Evolutionary conservation across 2,797 vertebrate genomes (phyloP).

Genomic region (Chanos chanos): DNA sequence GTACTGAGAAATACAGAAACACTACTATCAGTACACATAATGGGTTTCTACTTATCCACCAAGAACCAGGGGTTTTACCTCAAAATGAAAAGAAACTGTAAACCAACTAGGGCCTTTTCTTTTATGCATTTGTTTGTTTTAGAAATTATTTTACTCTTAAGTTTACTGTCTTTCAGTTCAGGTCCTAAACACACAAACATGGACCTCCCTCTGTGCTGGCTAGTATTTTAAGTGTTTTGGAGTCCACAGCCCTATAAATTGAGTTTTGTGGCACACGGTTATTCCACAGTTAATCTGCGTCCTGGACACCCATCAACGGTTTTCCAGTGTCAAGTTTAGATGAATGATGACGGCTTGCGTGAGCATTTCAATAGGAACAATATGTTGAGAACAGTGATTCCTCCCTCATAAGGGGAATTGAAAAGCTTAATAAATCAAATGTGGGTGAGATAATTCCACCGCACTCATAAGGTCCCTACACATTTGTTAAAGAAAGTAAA

Average conservation of each 20-base stretch:
- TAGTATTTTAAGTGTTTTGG: not conserved
- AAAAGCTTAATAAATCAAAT: conserved; percentile 55
- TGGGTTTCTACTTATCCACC: too few species aligned
- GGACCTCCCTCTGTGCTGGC: not conserved
- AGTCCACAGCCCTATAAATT: conserved; percentile 25
- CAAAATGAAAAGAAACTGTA: not conserved
- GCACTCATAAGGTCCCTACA: conserved; percentile 24
- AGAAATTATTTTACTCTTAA: too few species aligned
- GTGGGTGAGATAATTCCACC: conserved; percentile 28
- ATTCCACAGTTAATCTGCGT: conserved; percentile 32
- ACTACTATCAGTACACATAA: too few species aligned
- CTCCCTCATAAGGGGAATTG: conserved; percentile 46
- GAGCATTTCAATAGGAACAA: conserved; percentile 55
- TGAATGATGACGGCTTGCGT: conserved; percentile 55
- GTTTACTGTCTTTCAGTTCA: too few species aligned
- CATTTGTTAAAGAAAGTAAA: conserved; percentile 16
- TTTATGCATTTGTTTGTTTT: not conserved
- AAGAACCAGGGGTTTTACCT: not conserved
- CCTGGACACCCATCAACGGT: conserved; percentile 40
- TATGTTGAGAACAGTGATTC: conserved; percentile 38
- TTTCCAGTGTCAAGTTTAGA: conserved; percentile 52
- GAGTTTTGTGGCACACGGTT: conserved; percentile 20
- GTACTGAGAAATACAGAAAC: conserved; percentile 86
- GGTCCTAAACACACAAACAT: not conserved
- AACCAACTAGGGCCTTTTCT: not conserved